A percentile compares a stretch with the other conserved stretches of the same genome.
Evolutionary conservation across 2,888 invertebrate species (phyloP).

Genomic region (Hypomecis punctinalis): DNA sequence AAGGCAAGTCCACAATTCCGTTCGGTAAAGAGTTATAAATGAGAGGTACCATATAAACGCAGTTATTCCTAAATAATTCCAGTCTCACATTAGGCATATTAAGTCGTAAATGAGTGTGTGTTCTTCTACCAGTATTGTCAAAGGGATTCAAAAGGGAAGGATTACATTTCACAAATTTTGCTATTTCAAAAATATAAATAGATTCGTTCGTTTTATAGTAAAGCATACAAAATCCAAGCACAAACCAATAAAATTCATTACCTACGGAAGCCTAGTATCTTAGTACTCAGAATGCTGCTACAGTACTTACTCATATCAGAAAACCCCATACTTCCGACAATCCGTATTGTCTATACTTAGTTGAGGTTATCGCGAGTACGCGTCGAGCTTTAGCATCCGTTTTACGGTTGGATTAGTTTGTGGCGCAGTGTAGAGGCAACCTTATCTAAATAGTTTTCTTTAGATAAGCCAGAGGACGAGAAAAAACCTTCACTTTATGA

Average conservation of each 20-base stretch:
- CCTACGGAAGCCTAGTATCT: constrained; percentile 1
- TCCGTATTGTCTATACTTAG: constrained; percentile 10
- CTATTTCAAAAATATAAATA: too few relatives aligned
- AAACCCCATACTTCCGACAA: background rate
- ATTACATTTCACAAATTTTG: too few relatives aligned
- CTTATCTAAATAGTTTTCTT: constrained; percentile 48
- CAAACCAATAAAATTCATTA: background rate
- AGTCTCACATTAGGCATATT: too few relatives aligned
- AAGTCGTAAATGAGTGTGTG: too few relatives aligned
- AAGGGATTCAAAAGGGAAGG: too few relatives aligned
- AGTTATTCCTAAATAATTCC: too few relatives aligned
- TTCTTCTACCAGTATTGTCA: too few relatives aligned
- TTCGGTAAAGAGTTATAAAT: too few relatives aligned
- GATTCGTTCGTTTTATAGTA: too few relatives aligned
- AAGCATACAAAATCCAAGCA: background rate
- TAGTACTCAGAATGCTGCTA: background rate
- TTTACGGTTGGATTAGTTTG: constrained; percentile 48
- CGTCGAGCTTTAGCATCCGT: constrained; percentile 45
- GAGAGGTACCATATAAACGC: too few relatives aligned
- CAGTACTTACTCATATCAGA: background rate
- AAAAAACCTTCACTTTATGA: constrained; percentile 19
- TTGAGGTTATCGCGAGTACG: constrained; percentile 36
- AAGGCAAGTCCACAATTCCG: too few relatives aligned
- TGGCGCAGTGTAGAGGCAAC: constrained; percentile 41
- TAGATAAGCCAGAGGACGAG: constrained; percentile 18